Base-by-base conservation (phyloP, 2,888 invertebrate genomes). In the Oxyscelio sp. region DNA sequence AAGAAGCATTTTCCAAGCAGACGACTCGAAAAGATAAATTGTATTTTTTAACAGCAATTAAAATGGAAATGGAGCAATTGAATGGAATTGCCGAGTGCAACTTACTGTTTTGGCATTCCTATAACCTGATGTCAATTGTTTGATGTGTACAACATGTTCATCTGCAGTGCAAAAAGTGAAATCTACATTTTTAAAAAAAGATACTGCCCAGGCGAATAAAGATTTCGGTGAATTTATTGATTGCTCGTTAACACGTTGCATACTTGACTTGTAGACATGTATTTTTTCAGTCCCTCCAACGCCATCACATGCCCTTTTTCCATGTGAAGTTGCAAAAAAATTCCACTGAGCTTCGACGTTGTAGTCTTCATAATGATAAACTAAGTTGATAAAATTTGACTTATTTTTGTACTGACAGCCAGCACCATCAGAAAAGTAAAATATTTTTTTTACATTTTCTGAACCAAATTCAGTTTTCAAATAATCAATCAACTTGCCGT, bases 311-410 rank as follows among this genome's bases (percentile, higher is more conserved):
- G 84, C 80, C 24, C 78, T 56, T 45, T 78, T 78, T 11, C 78
- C 68, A 38, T 79, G 79, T n/a, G 79, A 74, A 50, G 75, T 70
- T 15, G 79, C 79, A 27, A 83, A 78, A 74, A 83, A 83, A 19
- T 68, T 65, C 78, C 45, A 83, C 27, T 78, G 73, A 0, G 73
- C 66, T n/a, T 73, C 52, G 50, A 61, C 59, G 19, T 52, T 38
- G 40, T 40, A 21, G 22, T 73, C 61, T 17, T 73, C 50, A 19
- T 73, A 52, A 45, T 61, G 61, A 15, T 34, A 45, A 4, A 58
- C 3, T 4, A 58, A 45, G 31, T 58, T 70, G 17, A 56, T 58
- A 21, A 70, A 70, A 34, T 59, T 71, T 3, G 45, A 71, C 22
- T 71, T 71, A 34, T 59, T 48, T 38, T 59, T 74, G 27, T 74